These are phyloP conservation scores for Rhadinocentrus ornatus DNA, from an alignment of 2,797 vertebrate species.

Conservation along the genomic window DNA sequence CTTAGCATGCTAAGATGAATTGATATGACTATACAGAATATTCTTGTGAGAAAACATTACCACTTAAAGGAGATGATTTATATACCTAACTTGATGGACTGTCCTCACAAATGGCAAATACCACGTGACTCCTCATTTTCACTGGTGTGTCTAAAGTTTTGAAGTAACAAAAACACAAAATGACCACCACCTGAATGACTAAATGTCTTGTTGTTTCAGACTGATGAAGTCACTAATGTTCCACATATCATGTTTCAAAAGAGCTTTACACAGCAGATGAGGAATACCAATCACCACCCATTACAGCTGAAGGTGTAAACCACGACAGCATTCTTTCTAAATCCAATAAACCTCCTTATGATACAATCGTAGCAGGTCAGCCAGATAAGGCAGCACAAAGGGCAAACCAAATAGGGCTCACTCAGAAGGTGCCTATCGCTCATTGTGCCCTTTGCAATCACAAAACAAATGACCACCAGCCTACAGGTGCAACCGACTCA, in stretches of 20 bases:
- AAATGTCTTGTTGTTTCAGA: not conserved
- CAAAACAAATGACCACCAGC: conserved; percentile 66
- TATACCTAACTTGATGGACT: not conserved
- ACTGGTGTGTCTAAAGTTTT: not conserved
- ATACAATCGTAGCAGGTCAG: conserved; percentile 70
- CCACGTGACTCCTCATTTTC: not conserved
- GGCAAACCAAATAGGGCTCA: conserved; percentile 61
- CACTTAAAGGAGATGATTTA: not conserved
- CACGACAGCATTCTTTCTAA: conserved; percentile 44
- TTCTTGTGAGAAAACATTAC: not conserved
- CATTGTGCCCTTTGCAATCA: conserved; percentile 59
- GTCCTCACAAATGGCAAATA: not conserved
- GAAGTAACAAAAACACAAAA: not conserved
- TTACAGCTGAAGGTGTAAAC: conserved; percentile 59
- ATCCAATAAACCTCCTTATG: conserved; percentile 69
- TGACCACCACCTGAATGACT: not conserved
- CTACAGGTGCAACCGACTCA: conserved; percentile 55
- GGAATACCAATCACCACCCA: conserved; percentile 59
- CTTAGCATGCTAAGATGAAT: not conserved
- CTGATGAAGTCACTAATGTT: not conserved
- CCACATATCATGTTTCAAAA: not conserved
- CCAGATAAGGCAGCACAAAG: conserved; percentile 68
- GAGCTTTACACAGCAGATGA: conserved; percentile 17
- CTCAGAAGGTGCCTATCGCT: conserved; percentile 48
- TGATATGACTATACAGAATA: not conserved